Percentiles rank a stretch among this genome's conserved stretches.
These are phyloP conservation scores for Cherax quadricarinatus DNA, from an alignment of 1,140 invertebrate species.

Conservation along the genomic window DNA sequence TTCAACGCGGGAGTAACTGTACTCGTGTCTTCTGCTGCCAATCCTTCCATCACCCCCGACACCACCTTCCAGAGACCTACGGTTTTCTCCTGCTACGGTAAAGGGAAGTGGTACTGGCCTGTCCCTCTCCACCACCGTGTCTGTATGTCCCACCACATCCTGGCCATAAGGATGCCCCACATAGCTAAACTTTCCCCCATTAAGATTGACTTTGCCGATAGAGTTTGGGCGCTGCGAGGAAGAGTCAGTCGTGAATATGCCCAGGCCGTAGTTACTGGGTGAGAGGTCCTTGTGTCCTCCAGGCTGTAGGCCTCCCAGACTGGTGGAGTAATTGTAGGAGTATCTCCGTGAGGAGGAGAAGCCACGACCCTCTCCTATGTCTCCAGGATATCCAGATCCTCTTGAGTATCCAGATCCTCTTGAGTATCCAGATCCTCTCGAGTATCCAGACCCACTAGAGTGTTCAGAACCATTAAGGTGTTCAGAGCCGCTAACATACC, in stretches of 20 bases:
- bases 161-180: slow-evolving; percentile 70
- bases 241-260: slow-evolving; percentile 20
- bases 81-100: slow-evolving; percentile 9
- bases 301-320: slow-evolving; percentile 1
- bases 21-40: neutral
- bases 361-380: slow-evolving; percentile 6
- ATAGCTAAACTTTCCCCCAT: slow-evolving; percentile 65
- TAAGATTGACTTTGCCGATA: slow-evolving; percentile 34
- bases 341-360: slow-evolving; percentile 37
- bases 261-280: neutral
- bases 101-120: slow-evolving; percentile 34
- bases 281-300: neutral
- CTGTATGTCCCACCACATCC: slow-evolving; percentile 69
- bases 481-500: neutral
- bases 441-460: neutral
- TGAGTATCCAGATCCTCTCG: neutral
- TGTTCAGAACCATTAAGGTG: neutral
- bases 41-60: neutral
- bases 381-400: neutral
- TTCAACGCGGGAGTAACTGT: neutral
- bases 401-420: neutral
- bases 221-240: slow-evolving; percentile 7
- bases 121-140: neutral
- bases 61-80: neutral
- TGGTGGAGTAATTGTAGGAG: slow-evolving; percentile 41